Evolutionary conservation across 1,140 invertebrate species (phyloP), one percentile per base, ranked within the genome.

Genomic region (Calliphora vicina): DNA sequence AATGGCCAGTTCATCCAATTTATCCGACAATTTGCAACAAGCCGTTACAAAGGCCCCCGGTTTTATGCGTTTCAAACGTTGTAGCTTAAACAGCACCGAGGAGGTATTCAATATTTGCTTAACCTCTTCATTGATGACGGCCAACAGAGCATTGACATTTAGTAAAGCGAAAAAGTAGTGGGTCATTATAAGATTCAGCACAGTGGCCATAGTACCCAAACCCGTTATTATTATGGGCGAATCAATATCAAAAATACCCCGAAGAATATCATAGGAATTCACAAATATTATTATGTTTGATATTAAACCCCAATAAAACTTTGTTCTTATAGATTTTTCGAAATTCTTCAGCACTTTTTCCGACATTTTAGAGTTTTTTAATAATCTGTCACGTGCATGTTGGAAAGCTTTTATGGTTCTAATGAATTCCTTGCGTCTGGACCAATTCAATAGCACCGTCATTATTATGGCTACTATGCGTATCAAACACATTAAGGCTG

Each of bases 51-150:
- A 80, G 2, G 50, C 29, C 1, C 76, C 45, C 1, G 74, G 17
- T 20, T 9, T 23, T 0, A 29, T 17, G 12, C 2, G 25, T 10
- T 23, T 80, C 1, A 61, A n/a, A 26, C 25, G 17, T 3, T 81
- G 45, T 15, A 61, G 45, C 1, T 45, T 8, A 6, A 12, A 67
- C 2, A 71, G n/a, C 3, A 17, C 4, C 10, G 15, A 27, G 8
- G 61, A 43, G 1, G 10, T 13, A 8, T 42, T 13, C 2, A 82
- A 15, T 5, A 72, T 67, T n/a, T 1, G 3, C 20, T n/a, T 26
- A n/a, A 80, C 10, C 29, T 80, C 76, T 15, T 78, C 76, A 81
- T 81, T 80, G 12, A 83, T 17, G 8, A 80, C 29, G 13, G 15
- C 10, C 12, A 81, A 26, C 3, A 35, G 50, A 23, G 17, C 3